Evolutionary conservation across 2,113 vertebrate genomes (phyloP).

Genomic region (Sialia sialis): DNA sequence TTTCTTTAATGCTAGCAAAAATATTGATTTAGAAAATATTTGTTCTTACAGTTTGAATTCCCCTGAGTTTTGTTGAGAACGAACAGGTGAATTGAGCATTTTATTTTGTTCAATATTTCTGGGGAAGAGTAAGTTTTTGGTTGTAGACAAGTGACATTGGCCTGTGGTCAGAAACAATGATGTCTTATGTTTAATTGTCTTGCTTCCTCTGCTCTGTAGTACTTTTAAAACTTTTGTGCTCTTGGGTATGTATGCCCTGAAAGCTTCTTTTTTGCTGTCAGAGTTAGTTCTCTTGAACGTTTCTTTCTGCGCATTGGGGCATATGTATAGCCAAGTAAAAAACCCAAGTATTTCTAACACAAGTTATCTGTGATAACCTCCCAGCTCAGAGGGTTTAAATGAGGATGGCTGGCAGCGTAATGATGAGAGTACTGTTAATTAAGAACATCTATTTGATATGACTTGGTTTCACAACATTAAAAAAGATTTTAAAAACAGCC

Average conservation of each 20-base stretch:
- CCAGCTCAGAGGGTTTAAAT: background rate
- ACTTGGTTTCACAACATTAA: background rate
- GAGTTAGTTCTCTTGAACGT: background rate
- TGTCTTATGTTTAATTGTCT: background rate
- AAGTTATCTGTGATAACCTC: background rate
- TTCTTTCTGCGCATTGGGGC: background rate
- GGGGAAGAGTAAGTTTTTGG: background rate
- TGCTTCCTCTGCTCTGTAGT: background rate
- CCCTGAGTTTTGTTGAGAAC: background rate
- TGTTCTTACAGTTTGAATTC: background rate
- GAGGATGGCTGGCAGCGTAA: background rate
- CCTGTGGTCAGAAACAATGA: background rate
- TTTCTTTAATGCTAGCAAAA: background rate
- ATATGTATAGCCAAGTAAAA: background rate
- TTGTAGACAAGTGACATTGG: background rate
- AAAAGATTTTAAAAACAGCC: background rate
- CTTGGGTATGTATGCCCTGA: background rate
- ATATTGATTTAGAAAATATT: background rate
- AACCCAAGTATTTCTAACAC: background rate
- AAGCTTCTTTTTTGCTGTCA: background rate
- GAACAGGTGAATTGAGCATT: background rate
- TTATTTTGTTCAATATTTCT: background rate
- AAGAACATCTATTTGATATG: background rate
- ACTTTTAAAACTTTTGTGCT: background rate
- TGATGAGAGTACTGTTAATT: background rate